phyloP scores from a whole-genome alignment of 2,888 invertebrate species.

The Rhamnusium bicolor region DNA sequence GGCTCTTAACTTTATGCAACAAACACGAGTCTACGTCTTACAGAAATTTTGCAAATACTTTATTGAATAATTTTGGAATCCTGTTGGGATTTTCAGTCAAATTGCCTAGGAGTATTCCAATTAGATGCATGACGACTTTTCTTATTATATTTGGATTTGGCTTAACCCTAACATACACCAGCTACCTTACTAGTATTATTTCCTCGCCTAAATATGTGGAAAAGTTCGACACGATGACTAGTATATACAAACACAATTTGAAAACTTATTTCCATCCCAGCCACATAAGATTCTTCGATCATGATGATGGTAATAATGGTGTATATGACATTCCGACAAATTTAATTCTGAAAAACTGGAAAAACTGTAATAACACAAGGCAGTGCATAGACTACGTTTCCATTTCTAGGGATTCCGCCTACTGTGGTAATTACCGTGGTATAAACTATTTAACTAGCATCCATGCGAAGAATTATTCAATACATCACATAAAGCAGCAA shows the following conservation, averaged over 20 bases:
- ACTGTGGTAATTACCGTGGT: neutral
- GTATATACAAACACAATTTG: slow-evolving; percentile 35
- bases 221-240: slow-evolving; percentile 32
- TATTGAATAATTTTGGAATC: slow-evolving; percentile 13
- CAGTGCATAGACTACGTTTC: neutral
- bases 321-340: neutral
- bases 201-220: slow-evolving; percentile 23
- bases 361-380: neutral
- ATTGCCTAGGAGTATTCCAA: slow-evolving; percentile 12
- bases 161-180: slow-evolving; percentile 8
- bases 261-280: slow-evolving; percentile 7
- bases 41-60: neutral
- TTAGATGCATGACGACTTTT: slow-evolving; percentile 29
- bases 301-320: neutral
- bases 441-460: neutral
- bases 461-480: neutral
- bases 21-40: neutral
- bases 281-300: neutral
- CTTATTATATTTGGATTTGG: slow-evolving; percentile 27
- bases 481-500: neutral
- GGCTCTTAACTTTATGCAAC: neutral
- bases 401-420: neutral
- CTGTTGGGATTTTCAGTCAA: slow-evolving; percentile 6
- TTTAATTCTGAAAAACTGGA: neutral
- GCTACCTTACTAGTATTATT: slow-evolving; percentile 29